Base-by-base conservation (phyloP, 2,113 vertebrate genomes). In the Gymnorhina tibicen region DNA sequence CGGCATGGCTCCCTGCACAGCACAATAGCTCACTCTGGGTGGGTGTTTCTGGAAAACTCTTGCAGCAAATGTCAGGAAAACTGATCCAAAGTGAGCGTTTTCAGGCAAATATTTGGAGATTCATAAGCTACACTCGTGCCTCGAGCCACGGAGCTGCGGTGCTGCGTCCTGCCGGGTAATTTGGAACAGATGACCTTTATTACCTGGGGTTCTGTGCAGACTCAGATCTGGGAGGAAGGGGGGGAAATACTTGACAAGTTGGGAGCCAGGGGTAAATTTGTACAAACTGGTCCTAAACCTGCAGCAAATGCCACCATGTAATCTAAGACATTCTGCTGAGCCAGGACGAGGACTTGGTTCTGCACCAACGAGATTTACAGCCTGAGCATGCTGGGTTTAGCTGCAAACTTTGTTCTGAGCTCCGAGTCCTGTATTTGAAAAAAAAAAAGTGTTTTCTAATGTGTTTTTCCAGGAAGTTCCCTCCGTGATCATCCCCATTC, bases 51-150 rank as follows among this genome's bases (percentile, higher is more conserved):
- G 87, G 92, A 91, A 74, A 86, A 52, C 35, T 47, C 8, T 52
- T 53, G 88, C 93, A 91, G 92, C 64, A 72, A 89, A 84, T 78
- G 92, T 84, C 90, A 86, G 55, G 56, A 95, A 91, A 86, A n/a
- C 16, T 13, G 72, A 81, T 95, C 95, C 95, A 96, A 89, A 91
- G 85, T 1, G 39, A 94, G 88, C 0, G 4, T 94, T 96, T 90
- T 83, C 93, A 88, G 85, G 94, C 78, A 95, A 69, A 77, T 90
- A 74, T 80, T 83, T 96, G 96, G 92, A 91, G 93, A 80, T 85
- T 16, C 64, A 63, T 33, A 67, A 91, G 81, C 92, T 85, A 10
- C 63, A 32, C 82, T 94, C 56, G 32, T 94, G 87, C 94, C 94
- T 95, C 1, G 8, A 94, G 93, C 84, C 78, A 32, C 2, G 11